These are phyloP conservation scores for Todiramphus chloris DNA, from an alignment of 2,113 vertebrate species.

Conservation along the genomic window DNA sequence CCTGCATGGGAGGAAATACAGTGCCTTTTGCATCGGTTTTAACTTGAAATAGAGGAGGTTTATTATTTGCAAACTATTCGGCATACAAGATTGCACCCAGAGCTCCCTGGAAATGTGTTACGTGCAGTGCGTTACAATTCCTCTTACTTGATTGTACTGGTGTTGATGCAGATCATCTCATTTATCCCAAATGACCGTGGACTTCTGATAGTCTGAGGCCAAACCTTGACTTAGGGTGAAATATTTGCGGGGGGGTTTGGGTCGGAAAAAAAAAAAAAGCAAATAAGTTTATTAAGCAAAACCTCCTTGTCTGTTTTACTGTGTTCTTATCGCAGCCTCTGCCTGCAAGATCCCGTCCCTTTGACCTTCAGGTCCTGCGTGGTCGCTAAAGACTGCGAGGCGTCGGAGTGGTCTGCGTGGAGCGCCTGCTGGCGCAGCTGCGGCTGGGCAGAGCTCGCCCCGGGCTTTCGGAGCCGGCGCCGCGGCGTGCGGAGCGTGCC, in stretches of 20 bases:
- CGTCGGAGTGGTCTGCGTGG: constrained; percentile 88
- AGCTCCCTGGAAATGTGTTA: background rate
- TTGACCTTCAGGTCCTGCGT: constrained; percentile 85
- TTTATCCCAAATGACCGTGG: no score
- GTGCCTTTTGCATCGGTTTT: background rate
- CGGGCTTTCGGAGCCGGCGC: constrained; percentile 84
- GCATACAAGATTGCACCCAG: background rate
- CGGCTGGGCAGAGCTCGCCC: constrained; percentile 73
- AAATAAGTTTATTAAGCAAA: background rate
- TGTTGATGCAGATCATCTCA: background rate
- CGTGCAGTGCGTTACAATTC: background rate
- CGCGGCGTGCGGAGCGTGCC: constrained; percentile 77
- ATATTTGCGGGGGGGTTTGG: background rate
- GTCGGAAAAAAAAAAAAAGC: background rate
- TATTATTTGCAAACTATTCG: background rate
- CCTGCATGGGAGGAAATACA: background rate
- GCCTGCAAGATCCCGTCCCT: constrained; percentile 77
- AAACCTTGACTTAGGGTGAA: background rate
- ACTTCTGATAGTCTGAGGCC: background rate
- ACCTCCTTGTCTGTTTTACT: background rate
- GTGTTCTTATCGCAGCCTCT: constrained; percentile 79
- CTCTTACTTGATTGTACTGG: background rate
- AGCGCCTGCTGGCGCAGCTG: constrained; percentile 88
- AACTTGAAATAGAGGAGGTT: background rate
- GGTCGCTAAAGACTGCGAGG: constrained; percentile 86